Percentiles rank a stretch among this genome's conserved stretches.
Evolutionary conservation across 2,888 invertebrate species (phyloP).

Genomic region (Cremastobaeus sp.): DNA sequence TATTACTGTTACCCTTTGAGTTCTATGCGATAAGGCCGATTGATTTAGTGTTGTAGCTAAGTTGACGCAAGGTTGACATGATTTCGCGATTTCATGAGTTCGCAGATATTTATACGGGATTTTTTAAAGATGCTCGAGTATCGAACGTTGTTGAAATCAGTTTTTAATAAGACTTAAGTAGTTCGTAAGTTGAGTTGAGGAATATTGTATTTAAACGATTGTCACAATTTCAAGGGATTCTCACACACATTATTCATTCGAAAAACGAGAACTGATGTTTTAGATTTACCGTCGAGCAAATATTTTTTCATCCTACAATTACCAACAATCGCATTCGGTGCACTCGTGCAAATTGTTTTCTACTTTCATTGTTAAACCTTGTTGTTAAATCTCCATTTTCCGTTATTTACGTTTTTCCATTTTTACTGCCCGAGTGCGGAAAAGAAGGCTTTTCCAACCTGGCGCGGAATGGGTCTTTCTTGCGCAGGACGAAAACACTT

Average conservation of each 20-base stretch:
- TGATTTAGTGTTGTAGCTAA: constrained; percentile 2
- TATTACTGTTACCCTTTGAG: constrained; percentile 50
- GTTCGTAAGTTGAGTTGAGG: constrained; percentile 10
- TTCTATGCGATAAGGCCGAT: constrained; percentile 27
- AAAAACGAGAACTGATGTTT: constrained; percentile 30
- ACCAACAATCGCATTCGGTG: background rate
- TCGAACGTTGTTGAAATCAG: constrained; percentile 7
- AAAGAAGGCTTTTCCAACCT: too few species aligned
- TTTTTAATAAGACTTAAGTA: constrained; percentile 38
- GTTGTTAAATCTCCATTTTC: too few species aligned
- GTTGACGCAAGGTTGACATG: constrained; percentile 9
- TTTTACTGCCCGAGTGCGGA: too few species aligned
- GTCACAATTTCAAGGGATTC: constrained; percentile 52
- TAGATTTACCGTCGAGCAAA: background rate
- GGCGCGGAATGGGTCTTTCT: too few species aligned
- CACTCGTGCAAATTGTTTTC: background rate
- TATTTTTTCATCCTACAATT: constrained; percentile 17
- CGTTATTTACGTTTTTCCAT: too few species aligned
- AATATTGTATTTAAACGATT: constrained; percentile 46
- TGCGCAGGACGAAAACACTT: too few species aligned
- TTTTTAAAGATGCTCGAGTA: constrained; percentile 16
- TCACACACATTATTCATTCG: constrained; percentile 14
- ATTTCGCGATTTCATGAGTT: constrained; percentile 15
- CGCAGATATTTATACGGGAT: constrained; percentile 3
- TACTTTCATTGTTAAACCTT: too few species aligned